phyloP scores from a whole-genome alignment of 2,797 vertebrate genomes.

The Myotis myotis region DNA sequence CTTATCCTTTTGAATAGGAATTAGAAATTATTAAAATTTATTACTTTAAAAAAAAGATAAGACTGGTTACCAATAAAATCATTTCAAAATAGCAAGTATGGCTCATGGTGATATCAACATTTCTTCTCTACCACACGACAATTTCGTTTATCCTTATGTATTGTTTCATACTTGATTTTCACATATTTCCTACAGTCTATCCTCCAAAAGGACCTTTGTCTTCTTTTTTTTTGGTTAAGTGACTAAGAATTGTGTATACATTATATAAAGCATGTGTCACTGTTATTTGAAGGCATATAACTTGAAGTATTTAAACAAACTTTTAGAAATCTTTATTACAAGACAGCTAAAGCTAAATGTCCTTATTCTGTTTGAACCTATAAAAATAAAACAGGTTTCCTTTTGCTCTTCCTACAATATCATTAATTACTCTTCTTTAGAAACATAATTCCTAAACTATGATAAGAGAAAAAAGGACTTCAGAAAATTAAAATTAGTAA shows the following conservation, averaged over 20 bases:
- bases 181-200: neutral
- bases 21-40: neutral
- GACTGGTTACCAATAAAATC: conserved; percentile 12
- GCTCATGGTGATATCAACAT: neutral
- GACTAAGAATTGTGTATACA: neutral
- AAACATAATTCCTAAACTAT: neutral
- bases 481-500: neutral
- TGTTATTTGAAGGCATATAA: neutral
- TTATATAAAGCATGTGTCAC: neutral
- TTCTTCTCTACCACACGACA: neutral
- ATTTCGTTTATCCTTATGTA: neutral
- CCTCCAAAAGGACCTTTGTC: neutral
- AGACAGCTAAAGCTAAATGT: neutral
- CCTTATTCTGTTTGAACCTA: conserved; percentile 16
- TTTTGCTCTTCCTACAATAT: neutral
- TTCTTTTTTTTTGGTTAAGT: neutral
- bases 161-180: neutral
- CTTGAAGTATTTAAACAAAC: conserved; percentile 3
- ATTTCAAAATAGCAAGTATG: neutral
- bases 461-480: neutral
- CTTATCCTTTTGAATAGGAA: neutral
- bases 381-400: neutral
- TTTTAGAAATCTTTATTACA: neutral
- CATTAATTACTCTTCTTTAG: neutral
- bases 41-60: neutral